Conservation (phyloP, 2,888 invertebrate species). For the Andrena fulva region DNA sequence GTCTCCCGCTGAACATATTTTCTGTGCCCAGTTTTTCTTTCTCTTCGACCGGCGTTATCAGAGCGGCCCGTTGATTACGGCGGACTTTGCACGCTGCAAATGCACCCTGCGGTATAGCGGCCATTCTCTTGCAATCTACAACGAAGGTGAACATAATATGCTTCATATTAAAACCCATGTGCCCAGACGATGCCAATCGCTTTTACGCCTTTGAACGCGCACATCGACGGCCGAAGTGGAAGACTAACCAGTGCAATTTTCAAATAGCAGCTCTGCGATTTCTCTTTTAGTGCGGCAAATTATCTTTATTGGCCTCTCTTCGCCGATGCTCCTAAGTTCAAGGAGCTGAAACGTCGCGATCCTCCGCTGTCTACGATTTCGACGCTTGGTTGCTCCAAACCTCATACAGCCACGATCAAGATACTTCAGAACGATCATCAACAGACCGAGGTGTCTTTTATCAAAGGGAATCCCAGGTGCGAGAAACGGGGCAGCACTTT, state of each 20-base stretch:
- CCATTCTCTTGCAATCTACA: conserved; percentile 86
- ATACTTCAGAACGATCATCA: conserved; percentile 70
- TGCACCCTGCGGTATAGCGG: conserved; percentile 91
- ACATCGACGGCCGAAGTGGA: neutral
- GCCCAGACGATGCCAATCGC: too few relatives aligned
- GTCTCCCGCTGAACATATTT: conserved; percentile 64
- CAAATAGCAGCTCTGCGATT: conserved; percentile 74
- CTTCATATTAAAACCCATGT: too few relatives aligned
- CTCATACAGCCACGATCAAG: conserved; percentile 70
- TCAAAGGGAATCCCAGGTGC: neutral
- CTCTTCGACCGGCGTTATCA: conserved; percentile 42
- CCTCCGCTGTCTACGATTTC: conserved; percentile 46
- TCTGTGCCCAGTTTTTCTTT: conserved; percentile 53
- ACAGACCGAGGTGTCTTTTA: conserved; percentile 40
- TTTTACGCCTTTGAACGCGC: neutral
- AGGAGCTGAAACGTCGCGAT: conserved; percentile 4
- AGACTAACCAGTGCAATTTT: conserved; percentile 74
- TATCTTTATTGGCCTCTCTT: conserved; percentile 21
- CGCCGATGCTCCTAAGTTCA: conserved; percentile 15
- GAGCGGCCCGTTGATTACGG: conserved; percentile 84
- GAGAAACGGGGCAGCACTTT: neutral
- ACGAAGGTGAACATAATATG: neutral
- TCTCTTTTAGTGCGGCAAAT: conserved; percentile 50
- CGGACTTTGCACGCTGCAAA: conserved; percentile 90
- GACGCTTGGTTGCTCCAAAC: conserved; percentile 59